Evolutionary conservation across 2,113 vertebrate species (phyloP), one percentile per base, ranked within the genome.

Genomic region (Pteruthius melanotis): DNA sequence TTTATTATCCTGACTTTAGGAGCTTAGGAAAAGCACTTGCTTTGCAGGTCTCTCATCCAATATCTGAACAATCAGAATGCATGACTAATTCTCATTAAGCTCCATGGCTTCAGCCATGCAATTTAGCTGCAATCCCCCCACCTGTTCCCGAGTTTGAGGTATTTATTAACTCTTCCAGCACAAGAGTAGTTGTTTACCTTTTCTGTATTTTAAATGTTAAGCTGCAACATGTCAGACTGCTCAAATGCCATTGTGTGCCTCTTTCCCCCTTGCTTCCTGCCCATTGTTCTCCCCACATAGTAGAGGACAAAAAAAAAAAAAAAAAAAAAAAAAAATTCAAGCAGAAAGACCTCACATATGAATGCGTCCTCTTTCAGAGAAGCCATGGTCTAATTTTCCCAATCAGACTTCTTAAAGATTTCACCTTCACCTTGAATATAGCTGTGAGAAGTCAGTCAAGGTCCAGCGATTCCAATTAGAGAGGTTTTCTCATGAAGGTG

Each of bases 401-500:
- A 45, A 96, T 93, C 75, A 94, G 76, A 74, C 77, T 92, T 96
- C 92, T 96, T 89, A 91, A 90, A 97, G 82, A 94, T 96, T 97
- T 97, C 79, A 95, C 95, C 90, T 96, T 98, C 84, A 90, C 94
- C 89, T 89, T 94, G 77, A 97, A 95, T 93, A 74, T 60, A 96
- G 89, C 87, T 91, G 87, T 97, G 97, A 97, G 93, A 97, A 97
- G 94, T 82, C 50, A 94, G 97, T 97, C 95, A 98, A 95, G 98
- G 97, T 98, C 96, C 93, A 97, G 27, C 2, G 82, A 97, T 98
- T 98, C 98, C 98, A 98, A 98, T 98, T 98, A 98, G 95, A 97
- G 84, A 85, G 70, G 86, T 95, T 98, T 98, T 97, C 96, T 96
- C 70, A 76, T 6, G 9, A 97, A 97, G 88, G 93, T 89, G 91